Conservation (phyloP, 2,113 vertebrate species). For the Oryzias woworae region DNA sequence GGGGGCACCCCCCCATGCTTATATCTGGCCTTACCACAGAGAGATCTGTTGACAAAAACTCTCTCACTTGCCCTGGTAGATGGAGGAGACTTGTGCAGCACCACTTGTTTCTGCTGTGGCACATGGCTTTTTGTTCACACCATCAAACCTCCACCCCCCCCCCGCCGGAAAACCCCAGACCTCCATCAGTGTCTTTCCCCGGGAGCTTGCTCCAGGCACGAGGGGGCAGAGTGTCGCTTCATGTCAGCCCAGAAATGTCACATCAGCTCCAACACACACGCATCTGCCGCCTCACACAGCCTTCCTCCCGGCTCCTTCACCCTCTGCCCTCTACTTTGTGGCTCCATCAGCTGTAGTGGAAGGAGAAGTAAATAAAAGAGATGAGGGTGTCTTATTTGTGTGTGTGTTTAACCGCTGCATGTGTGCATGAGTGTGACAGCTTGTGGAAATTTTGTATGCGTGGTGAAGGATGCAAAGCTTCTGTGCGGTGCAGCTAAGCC, state of each 20-base stretch:
- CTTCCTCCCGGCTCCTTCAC: constrained; percentile 28
- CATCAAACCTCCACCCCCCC: constrained; percentile 29
- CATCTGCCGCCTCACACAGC: constrained; percentile 28
- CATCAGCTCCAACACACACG: constrained; percentile 51
- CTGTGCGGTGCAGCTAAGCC: constrained; percentile 48
- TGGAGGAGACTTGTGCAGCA: constrained; percentile 24
- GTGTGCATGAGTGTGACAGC: constrained; percentile 12
- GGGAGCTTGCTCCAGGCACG: constrained; percentile 68
- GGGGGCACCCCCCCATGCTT: no score
- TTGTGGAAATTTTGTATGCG: constrained; percentile 36
- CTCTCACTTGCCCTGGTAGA: no score
- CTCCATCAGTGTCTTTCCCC: constrained; percentile 71
- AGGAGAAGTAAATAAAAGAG: constrained; percentile 29
- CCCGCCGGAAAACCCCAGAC: constrained; percentile 54
- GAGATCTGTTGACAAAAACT: no score
- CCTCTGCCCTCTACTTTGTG: constrained; percentile 47
- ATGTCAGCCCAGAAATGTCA: constrained; percentile 76
- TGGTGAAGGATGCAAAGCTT: constrained; percentile 55
- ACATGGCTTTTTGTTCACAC: constrained; percentile 50
- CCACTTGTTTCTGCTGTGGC: constrained; percentile 38
- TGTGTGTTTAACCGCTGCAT: background rate
- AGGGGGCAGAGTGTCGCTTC: constrained; percentile 69
- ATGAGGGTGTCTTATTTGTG: constrained; percentile 6
- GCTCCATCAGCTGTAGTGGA: constrained; percentile 35
- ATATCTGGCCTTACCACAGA: no score